Percentiles rank a stretch among this genome's conserved stretches.
These are phyloP conservation scores for Pachydiplax longipennis DNA, from an alignment of 2,888 invertebrate genomes.

Conservation along the genomic window DNA sequence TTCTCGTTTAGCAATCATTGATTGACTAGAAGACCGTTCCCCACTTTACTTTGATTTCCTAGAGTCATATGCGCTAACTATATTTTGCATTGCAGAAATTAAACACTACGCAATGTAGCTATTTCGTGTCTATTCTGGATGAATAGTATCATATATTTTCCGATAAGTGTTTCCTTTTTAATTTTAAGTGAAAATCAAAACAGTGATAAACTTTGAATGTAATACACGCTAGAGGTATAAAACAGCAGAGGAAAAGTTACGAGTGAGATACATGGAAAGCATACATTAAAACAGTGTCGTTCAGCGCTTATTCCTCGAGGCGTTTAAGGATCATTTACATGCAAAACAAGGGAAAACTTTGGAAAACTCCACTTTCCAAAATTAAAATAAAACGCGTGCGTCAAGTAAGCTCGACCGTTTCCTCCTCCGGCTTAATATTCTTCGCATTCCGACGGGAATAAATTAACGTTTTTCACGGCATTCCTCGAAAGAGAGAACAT, in stretches of 20 bases:
- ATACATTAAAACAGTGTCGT: not conserved
- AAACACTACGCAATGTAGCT: no score
- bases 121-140: no score
- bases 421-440: not conserved
- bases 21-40: no score
- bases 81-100: no score
- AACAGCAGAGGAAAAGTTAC: not conserved
- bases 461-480: no score
- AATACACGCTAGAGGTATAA: not conserved
- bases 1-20: no score
- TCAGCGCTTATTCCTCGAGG: not conserved
- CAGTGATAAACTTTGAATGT: not conserved
- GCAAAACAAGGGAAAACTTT: not conserved
- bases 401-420: not conserved
- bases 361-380: not conserved
- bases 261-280: not conserved
- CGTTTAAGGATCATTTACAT: not conserved
- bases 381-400: not conserved
- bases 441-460: not conserved
- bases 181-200: no score
- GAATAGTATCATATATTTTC: no score
- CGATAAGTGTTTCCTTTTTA: no score
- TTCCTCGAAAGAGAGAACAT: no score
- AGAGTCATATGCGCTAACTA: no score
- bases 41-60: no score